phyloP scores from a whole-genome alignment of 2,888 invertebrate genomes.

The Synergus itoensis region DNA sequence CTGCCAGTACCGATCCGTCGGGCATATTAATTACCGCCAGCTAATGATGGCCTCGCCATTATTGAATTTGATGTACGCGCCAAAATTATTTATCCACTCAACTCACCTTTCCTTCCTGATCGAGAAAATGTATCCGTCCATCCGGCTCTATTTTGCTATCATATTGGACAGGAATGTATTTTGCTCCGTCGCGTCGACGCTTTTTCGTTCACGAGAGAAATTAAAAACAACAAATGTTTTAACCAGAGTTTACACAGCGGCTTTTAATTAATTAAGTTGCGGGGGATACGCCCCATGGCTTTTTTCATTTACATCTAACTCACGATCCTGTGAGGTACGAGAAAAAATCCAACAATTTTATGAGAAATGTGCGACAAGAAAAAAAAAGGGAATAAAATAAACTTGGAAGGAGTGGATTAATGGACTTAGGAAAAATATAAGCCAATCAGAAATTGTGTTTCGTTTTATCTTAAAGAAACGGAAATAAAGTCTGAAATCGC shows the following conservation, averaged over 20 bases:
- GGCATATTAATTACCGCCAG: slow-evolving; percentile 52
- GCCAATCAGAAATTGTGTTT: slow-evolving; percentile 10
- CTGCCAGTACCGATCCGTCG: slow-evolving; percentile 38
- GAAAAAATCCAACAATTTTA: slow-evolving; percentile 26
- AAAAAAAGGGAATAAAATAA: slow-evolving; percentile 1
- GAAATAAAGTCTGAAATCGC: slow-evolving; percentile 16
- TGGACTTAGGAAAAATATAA: slow-evolving; percentile 15
- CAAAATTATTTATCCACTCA: slow-evolving; percentile 51
- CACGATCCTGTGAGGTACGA: slow-evolving; percentile 2
- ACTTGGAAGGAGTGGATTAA: background rate
- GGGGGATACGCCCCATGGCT: slow-evolving; percentile 29
- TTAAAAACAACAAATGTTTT: slow-evolving; percentile 34
- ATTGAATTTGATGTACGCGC: slow-evolving; percentile 42
- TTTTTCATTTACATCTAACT: slow-evolving; percentile 37
- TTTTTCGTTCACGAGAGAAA: slow-evolving; percentile 7
- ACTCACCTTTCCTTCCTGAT: slow-evolving; percentile 68
- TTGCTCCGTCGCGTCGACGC: slow-evolving; percentile 6
- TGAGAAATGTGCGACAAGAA: slow-evolving; percentile 2
- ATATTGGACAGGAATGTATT: slow-evolving; percentile 10
- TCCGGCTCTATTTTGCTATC: background rate
- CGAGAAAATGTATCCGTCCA: slow-evolving; percentile 52
- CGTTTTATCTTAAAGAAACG: slow-evolving; percentile 8
- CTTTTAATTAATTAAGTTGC: slow-evolving; percentile 35
- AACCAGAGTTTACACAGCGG: slow-evolving; percentile 29
- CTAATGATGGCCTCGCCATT: slow-evolving; percentile 50